Conservation (phyloP, 2,888 invertebrate species). For the Callyntrura sp. region DNA sequence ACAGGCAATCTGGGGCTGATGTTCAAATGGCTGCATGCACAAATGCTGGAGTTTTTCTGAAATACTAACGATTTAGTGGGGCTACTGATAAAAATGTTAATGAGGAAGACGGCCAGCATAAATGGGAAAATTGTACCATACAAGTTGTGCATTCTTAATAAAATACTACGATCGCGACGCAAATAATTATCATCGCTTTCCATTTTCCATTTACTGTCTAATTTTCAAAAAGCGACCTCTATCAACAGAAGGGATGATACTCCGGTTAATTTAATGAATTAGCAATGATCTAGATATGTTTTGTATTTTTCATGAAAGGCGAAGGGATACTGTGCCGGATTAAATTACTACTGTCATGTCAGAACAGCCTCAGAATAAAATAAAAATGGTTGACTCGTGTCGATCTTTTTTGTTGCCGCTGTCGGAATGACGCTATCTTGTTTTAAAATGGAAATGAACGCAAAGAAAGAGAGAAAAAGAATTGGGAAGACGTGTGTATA, state of each 20-base stretch:
- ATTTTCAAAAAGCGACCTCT: background rate
- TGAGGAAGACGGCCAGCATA: too few relatives aligned
- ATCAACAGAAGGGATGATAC: background rate
- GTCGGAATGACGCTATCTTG: constrained; percentile 26
- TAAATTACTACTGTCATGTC: constrained; percentile 44
- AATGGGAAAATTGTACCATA: background rate
- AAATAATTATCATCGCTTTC: too few relatives aligned
- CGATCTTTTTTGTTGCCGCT: constrained; percentile 47
- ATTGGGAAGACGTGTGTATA: constrained; percentile 21
- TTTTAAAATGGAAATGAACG: constrained; percentile 51
- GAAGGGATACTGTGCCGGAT: background rate
- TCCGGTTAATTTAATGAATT: constrained; percentile 12
- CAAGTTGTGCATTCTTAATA: too few relatives aligned
- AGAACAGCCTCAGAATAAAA: constrained; percentile 4
- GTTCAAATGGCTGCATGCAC: background rate
- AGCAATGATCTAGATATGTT: constrained; percentile 10
- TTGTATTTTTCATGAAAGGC: background rate
- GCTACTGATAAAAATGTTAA: too few relatives aligned
- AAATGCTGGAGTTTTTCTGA: background rate
- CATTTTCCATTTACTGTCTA: too few relatives aligned
- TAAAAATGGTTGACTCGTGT: constrained; percentile 64
- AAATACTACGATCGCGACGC: too few relatives aligned
- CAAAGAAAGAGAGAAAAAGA: background rate
- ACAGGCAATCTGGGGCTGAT: constrained; percentile 34
- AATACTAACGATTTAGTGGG: too few relatives aligned